Evolutionary conservation across 2,797 vertebrate species (phyloP), one percentile per base, ranked within the genome.

Genomic region (Esox masquinongy): DNA sequence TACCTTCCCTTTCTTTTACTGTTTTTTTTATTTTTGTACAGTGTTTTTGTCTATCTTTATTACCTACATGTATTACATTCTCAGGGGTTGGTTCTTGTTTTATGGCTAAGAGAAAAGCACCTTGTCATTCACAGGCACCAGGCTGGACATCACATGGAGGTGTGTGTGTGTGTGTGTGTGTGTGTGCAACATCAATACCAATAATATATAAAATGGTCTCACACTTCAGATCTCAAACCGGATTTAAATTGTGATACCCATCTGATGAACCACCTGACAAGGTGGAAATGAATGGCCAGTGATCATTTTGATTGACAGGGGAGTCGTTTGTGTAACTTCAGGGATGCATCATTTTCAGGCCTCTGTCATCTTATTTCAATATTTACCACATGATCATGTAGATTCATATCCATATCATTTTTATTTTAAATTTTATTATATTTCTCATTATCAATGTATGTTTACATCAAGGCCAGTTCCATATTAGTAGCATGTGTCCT

Each of bases 391-490:
- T 31, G 29, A 31, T 31, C 29, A 39, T 39, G 59, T 5, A 75
- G 61, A 51, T 63, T 72, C 19, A 63, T 22, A 49, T 61, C 4
- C 67, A 43, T 43, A 5, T 6, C 2, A 3, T 39, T 39, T 39
- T 39, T 39, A 3, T 3, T 39, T 2, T 85, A 24, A 78, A 19
- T 19, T n/a, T 82, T 53, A 68, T 66, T 72, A 47, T 74, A 56
- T 83, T 78, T 79, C 64, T 80, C 5, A 50, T 72, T 81, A 70
- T 75, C 4, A 24, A 75, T 84, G 39, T 83, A 63, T 82, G 67
- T 36, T 3, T 70, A 29, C 70, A 53, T 81, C 80, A 29, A 53
- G 17, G 43, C 50, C 50, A 19, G 50, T 9, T 9, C 19, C 16
- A 31, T n/a, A 53, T 72, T 12, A 34, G 11, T 53, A n/a, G 50